Evolutionary conservation across 1,140 invertebrate genomes (phyloP).

Genomic region (Bombus balteatus): DNA sequence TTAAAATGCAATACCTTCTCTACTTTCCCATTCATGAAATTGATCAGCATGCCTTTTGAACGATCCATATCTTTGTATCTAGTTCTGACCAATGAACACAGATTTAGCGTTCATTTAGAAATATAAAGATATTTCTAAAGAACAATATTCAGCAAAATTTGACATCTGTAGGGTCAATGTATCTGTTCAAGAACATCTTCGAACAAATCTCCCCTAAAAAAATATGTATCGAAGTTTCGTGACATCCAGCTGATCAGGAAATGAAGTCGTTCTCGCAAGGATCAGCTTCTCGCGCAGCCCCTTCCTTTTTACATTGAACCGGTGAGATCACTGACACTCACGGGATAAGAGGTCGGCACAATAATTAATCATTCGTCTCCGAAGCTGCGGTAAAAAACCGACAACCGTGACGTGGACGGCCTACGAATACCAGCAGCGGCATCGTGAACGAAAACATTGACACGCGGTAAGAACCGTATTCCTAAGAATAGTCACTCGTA

Average conservation of each 20-base stretch:
- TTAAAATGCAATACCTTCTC: too few species aligned
- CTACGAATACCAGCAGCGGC: constrained; percentile 51
- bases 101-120: too few species aligned
- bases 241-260: constrained; percentile 8
- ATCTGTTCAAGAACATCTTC: too few species aligned
- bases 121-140: too few species aligned
- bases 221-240: not conserved
- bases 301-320: constrained; percentile 21
- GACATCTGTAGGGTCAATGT: too few species aligned
- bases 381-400: constrained; percentile 63
- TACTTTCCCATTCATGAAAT: too few species aligned
- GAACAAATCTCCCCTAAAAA: not conserved
- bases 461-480: constrained; percentile 22
- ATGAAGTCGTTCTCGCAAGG: constrained; percentile 13
- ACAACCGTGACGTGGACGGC: constrained; percentile 54
- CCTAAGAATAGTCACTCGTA: constrained; percentile 11
- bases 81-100: too few species aligned
- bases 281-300: not conserved
- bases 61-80: too few species aligned
- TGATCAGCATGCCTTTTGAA: too few species aligned
- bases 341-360: constrained; percentile 45
- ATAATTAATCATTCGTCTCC: constrained; percentile 63
- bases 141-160: too few species aligned
- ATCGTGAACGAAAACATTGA: constrained; percentile 30
- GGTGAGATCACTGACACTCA: constrained; percentile 28